Percentiles rank a stretch among this genome's conserved stretches.
Conservation (phyloP, 2,113 vertebrate genomes). For the mouse (Mus musculus) region GRCm39 chr12:50055501-50056000, state of each 20-base stretch:
- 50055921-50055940: neutral
- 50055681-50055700: neutral
- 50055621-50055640: neutral
- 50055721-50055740: neutral
- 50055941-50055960: neutral
- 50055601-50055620: neutral
- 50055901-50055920: constrained; percentile 20
- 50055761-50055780: constrained; percentile 14
- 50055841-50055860: neutral
- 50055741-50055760: neutral
- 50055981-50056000: constrained; percentile 18
- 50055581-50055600: neutral
- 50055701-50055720: neutral
- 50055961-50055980: neutral
- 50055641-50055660: neutral
- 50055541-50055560: neutral
- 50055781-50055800: neutral
- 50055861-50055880: constrained; percentile 15
- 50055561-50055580: neutral
- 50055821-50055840: constrained; percentile 18
- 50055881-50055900: neutral
- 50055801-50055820: neutral
- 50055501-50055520: neutral
- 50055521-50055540: neutral
- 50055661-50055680: neutral